Evolutionary conservation across 2,113 vertebrate species (phyloP), one percentile per base, ranked within the genome.

Genomic region (Mionectes macconnelli): DNA sequence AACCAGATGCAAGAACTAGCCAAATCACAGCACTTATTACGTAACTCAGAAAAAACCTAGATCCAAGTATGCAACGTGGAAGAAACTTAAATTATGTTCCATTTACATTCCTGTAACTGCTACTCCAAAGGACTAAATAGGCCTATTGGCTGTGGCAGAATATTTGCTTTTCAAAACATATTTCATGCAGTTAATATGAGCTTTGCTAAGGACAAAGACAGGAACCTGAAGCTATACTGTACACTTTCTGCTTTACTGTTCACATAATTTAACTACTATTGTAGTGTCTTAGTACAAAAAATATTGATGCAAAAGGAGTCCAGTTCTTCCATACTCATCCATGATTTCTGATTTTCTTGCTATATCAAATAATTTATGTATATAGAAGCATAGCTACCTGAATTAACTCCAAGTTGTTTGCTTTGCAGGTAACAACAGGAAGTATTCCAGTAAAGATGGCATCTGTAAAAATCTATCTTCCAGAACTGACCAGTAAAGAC

Each of bases 341-440:
- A 16, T 42, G 18, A 39, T 69, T 80, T 90, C 39, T 66, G 19
- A 59, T 76, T 74, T 85, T 70, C 63, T 86, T 86, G 35, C 22
- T 88, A 3, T 60, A 56, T 27, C 19, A 77, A 78, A 19, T 64
- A 81, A 59, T 59, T 37, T 81, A 12, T 35, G 22, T 30, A 87
- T 81, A 42, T 56, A 6, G 39, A 57, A 37, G 20, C 55, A 59
- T 10, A 70, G 20, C 28, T 93, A 27, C 27, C 52, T 90, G 44
- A 84, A 84, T 35, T 82, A 81, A 69, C 22, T 74, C 22, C 37
- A 52, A 56, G 22, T 59, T 94, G 33, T 49, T 84, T 82, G 10
- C 50, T 69, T 39, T 75, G 10, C 60, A 99, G 99, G 79, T 99
- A 90, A 98, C 98, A 72, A 99, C 97, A 12, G 98, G 98, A 82